phyloP scores from a whole-genome alignment of 2,797 vertebrate genomes.

The Gastrophryne carolinensis region DNA sequence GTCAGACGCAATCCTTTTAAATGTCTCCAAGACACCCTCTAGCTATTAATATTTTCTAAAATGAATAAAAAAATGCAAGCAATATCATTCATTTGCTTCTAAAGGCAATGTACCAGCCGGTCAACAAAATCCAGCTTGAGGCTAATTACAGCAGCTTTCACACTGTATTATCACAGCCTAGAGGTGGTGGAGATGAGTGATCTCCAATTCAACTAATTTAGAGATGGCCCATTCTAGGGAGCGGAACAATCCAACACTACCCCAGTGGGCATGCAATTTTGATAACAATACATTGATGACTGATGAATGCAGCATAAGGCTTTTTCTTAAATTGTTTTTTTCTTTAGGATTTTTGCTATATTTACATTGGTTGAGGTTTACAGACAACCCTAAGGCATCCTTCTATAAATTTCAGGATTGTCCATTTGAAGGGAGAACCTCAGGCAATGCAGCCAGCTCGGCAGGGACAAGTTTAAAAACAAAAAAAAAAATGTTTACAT shows the following conservation, averaged over 20 bases:
- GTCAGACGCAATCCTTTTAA: slow-evolving; percentile 62
- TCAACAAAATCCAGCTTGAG: not conserved
- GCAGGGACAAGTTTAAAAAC: too few species aligned
- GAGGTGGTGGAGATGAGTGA: not conserved
- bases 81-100: not conserved
- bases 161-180: not conserved
- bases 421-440: too few species aligned
- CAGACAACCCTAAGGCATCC: too few species aligned
- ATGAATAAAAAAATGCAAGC: not conserved
- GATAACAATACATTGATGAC: too few species aligned
- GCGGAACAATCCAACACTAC: not conserved
- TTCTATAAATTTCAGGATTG: too few species aligned
- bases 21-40: slow-evolving; percentile 56
- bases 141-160: not conserved
- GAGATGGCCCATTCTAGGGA: not conserved
- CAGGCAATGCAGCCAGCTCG: too few species aligned
- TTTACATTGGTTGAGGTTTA: too few species aligned
- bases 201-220: not conserved
- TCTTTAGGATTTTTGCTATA: too few species aligned
- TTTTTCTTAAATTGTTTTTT: too few species aligned
- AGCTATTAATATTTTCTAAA: slow-evolving; percentile 52
- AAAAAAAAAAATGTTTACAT: too few species aligned
- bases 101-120: not conserved
- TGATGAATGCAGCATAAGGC: too few species aligned
- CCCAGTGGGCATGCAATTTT: too few species aligned